These are phyloP conservation scores for Oncorhynchus tshawytscha DNA, from an alignment of 2,113 vertebrate species.

Conservation along the genomic window DNA sequence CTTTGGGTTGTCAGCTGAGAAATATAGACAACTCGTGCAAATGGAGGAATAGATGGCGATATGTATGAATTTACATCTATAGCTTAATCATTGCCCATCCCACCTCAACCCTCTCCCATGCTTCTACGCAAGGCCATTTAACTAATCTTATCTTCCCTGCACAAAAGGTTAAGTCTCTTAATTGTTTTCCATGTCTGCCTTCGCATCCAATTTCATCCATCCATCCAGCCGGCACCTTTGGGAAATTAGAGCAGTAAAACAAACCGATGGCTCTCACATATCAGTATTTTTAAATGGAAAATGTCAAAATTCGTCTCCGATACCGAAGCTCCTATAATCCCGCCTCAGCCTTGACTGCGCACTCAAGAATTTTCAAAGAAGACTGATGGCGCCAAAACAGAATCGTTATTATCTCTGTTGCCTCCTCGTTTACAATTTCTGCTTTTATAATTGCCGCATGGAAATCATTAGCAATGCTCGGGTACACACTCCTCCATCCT, in stretches of 20 bases:
- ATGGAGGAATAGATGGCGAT: conserved; percentile 17
- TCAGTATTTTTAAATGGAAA: conserved; percentile 12
- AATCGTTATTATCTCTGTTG: background rate
- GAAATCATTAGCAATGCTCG: conserved; percentile 2
- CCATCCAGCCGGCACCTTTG: conserved; percentile 29
- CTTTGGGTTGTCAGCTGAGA: conserved; percentile 22
- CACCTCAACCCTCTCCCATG: conserved; percentile 20
- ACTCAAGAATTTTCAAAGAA: conserved; percentile 12
- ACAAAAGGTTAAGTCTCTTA: conserved; percentile 49
- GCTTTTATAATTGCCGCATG: conserved; percentile 3
- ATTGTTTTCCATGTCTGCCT: conserved; percentile 39
- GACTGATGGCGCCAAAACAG: conserved; percentile 2
- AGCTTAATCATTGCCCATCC: conserved; percentile 24
- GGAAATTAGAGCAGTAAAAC: conserved; percentile 39
- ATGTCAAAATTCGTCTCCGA: background rate
- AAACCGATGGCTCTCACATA: conserved; percentile 14
- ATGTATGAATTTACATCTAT: background rate
- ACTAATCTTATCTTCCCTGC: conserved; percentile 33
- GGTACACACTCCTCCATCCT: background rate
- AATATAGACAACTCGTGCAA: conserved; percentile 22
- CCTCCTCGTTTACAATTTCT: conserved; percentile 12
- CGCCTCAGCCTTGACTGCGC: conserved; percentile 4
- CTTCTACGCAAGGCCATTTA: conserved; percentile 9
- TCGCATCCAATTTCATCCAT: conserved; percentile 22
- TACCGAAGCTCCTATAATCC: conserved; percentile 25